Evolutionary conservation across 2,888 invertebrate genomes (phyloP).

Genomic region (Panzeria rudis): DNA sequence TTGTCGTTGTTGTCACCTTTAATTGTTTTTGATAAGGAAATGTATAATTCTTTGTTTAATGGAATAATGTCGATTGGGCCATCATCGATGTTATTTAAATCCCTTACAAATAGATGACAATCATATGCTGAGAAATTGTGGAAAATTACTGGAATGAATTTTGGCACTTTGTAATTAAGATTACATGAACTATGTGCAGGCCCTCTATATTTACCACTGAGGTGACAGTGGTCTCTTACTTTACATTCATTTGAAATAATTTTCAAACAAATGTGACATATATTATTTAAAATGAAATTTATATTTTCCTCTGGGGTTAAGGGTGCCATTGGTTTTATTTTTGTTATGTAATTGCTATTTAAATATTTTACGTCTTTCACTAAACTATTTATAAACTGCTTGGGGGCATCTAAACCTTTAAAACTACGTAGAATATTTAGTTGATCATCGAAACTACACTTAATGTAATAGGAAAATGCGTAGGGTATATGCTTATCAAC

Average conservation of each 20-base stretch:
- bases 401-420: neutral
- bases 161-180: neutral
- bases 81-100: too few species aligned
- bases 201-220: slow-evolving; percentile 3
- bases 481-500: neutral
- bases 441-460: slow-evolving; percentile 1
- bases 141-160: slow-evolving; percentile 5
- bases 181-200: slow-evolving; percentile 29
- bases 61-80: too few species aligned
- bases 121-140: slow-evolving; percentile 7
- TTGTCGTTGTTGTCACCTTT: slow-evolving; percentile 39
- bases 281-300: too few species aligned
- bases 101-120: too few species aligned
- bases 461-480: neutral
- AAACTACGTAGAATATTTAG: neutral
- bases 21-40: neutral
- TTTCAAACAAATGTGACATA: too few species aligned
- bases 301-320: too few species aligned
- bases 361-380: too few species aligned
- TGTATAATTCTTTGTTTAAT: too few species aligned
- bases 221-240: slow-evolving; percentile 6
- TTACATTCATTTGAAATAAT: too few species aligned
- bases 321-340: too few species aligned
- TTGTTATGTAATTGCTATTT: too few species aligned
- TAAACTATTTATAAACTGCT: too few species aligned